A percentile compares a stretch with the other conserved stretches of the same genome.
Evolutionary conservation across 2,113 vertebrate species (phyloP).

Genomic region (Takifugu bimaculatus): DNA sequence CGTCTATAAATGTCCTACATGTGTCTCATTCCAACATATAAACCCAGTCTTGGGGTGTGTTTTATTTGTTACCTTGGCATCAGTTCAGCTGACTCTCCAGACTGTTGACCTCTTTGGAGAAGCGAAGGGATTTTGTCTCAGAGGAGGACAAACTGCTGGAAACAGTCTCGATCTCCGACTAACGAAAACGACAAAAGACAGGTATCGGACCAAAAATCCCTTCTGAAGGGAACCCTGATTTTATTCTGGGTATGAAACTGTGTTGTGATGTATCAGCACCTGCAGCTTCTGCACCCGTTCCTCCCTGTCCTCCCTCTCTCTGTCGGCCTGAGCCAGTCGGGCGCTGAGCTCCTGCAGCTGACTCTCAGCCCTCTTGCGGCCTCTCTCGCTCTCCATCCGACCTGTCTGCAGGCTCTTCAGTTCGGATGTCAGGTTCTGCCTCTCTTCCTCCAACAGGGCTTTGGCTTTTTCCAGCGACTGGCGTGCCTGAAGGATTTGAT

Average conservation of each 20-base stretch:
- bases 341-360: constrained; percentile 81
- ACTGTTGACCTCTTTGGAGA: constrained; percentile 82
- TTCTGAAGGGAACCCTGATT: too few relatives aligned
- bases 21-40: too few relatives aligned
- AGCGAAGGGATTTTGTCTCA: constrained; percentile 80
- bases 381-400: constrained; percentile 81
- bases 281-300: constrained; percentile 81
- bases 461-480: constrained; percentile 83
- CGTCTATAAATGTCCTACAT: not conserved
- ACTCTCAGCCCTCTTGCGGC: constrained; percentile 78
- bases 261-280: constrained; percentile 52
- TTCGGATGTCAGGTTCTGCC: constrained; percentile 72
- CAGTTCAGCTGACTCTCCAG: constrained; percentile 83
- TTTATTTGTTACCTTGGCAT: constrained; percentile 77
- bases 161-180: constrained; percentile 82
- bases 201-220: too few relatives aligned
- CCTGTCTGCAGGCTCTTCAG: constrained; percentile 76
- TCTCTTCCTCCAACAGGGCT: constrained; percentile 77
- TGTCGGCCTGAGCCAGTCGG: constrained; percentile 76
- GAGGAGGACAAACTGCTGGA: constrained; percentile 72
- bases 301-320: constrained; percentile 72
- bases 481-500: constrained; percentile 66
- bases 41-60: constrained; percentile 1
- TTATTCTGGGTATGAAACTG: not conserved
- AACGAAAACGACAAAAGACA: constrained; percentile 4